Conservation (phyloP, 2,113 vertebrate genomes). For the Sphaerodactylus townsendi region DNA sequence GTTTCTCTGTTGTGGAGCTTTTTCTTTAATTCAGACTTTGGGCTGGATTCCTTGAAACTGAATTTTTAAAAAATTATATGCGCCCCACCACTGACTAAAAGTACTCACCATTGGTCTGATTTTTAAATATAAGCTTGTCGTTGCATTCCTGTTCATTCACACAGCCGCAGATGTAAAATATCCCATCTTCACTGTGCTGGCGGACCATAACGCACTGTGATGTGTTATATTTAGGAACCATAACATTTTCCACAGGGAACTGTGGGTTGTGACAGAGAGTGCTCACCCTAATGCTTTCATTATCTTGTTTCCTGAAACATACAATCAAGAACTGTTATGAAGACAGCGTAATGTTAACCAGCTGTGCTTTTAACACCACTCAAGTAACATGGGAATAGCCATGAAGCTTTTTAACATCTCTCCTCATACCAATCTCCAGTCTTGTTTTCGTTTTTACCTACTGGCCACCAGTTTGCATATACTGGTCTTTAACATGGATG, state of each 20-base stretch:
- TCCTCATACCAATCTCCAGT: neutral
- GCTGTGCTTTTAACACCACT: neutral
- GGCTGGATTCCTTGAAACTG: neutral
- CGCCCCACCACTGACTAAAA: neutral
- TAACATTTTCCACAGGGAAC: conserved; percentile 79
- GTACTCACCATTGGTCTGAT: conserved; percentile 78
- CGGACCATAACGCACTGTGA: conserved; percentile 81
- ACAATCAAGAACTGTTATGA: neutral
- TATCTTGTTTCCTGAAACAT: conserved; percentile 79
- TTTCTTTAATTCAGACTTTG: neutral
- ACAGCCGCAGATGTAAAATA: conserved; percentile 83
- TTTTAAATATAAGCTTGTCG: conserved; percentile 86
- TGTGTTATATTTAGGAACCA: conserved; percentile 82
- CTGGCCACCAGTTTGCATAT: neutral
- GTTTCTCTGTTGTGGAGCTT: neutral
- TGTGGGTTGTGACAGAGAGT: conserved; percentile 84
- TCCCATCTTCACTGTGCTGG: conserved; percentile 67
- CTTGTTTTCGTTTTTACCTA: neutral
- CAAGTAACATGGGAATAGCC: neutral
- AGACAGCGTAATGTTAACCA: neutral
- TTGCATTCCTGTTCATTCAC: conserved; percentile 86
- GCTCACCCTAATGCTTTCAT: conserved; percentile 82
- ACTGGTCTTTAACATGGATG: neutral
- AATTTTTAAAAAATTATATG: fast-evolving
- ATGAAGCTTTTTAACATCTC: neutral